These are phyloP conservation scores for Idaea biselata DNA, from an alignment of 2,888 invertebrate genomes.

Conservation along the genomic window DNA sequence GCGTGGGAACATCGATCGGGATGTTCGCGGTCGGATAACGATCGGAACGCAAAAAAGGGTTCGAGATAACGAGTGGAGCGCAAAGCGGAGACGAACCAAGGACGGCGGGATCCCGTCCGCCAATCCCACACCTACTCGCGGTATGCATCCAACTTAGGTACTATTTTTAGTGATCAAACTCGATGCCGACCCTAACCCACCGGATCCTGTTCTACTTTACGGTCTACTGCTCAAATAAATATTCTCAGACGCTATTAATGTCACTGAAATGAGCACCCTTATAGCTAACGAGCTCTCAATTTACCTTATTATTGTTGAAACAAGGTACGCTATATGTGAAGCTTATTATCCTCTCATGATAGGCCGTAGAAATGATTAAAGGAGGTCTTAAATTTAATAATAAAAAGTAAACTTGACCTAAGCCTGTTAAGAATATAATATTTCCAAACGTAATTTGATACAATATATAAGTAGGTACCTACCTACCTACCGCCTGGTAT, in stretches of 20 bases:
- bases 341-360: conserved; percentile 19
- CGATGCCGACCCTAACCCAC: conserved; percentile 54
- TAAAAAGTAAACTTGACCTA: not conserved
- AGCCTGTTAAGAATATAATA: not conserved
- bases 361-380: conserved; percentile 27
- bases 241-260: not conserved
- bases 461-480: conserved; percentile 28
- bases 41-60: conserved; percentile 77
- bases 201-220: conserved; percentile 3
- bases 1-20: conserved; percentile 70
- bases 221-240: not conserved
- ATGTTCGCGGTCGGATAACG: conserved; percentile 75
- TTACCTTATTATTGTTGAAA: conserved; percentile 35
- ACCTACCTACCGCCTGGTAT: conserved; percentile 47
- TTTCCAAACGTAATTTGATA: conserved; percentile 54
- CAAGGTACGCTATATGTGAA: conserved; percentile 17
- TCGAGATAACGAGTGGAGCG: conserved; percentile 64
- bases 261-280: conserved; percentile 31
- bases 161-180: conserved; percentile 76
- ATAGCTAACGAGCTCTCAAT: conserved; percentile 42
- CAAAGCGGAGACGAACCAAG: conserved; percentile 58
- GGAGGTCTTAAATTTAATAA: conserved; percentile 7
- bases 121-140: conserved; percentile 38
- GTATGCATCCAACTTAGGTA: conserved; percentile 57
- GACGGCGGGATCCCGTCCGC: conserved; percentile 50